These are phyloP conservation scores for Percopsis transmontana DNA, from an alignment of 2,113 vertebrate genomes.

Conservation along the genomic window DNA sequence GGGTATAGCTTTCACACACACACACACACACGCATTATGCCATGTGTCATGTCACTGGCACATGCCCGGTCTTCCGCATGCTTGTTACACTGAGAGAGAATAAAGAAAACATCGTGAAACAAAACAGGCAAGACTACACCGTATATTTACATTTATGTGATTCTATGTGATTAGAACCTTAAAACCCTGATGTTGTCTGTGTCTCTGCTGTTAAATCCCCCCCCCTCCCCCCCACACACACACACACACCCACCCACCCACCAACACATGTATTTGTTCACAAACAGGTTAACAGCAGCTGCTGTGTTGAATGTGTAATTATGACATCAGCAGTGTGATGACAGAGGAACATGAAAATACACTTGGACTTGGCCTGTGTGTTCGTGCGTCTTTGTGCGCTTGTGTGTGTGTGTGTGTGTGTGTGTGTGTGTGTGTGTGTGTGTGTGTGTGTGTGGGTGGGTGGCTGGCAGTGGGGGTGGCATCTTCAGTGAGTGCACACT, in stretches of 20 bases:
- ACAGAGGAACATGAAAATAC: slow-evolving; percentile 33
- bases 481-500: slow-evolving; percentile 12
- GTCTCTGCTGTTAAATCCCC: too few relatives aligned
- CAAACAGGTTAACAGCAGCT: slow-evolving; percentile 45
- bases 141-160: too few relatives aligned
- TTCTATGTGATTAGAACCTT: too few relatives aligned
- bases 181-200: too few relatives aligned
- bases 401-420: not conserved
- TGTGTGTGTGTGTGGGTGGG: slow-evolving; percentile 1
- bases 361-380: not conserved
- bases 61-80: too few relatives aligned
- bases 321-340: slow-evolving; percentile 44
- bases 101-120: too few relatives aligned
- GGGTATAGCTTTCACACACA: not conserved
- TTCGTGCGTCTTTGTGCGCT: slow-evolving; percentile 6
- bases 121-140: too few relatives aligned
- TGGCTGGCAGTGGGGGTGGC: not conserved
- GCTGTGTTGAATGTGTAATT: slow-evolving; percentile 4
- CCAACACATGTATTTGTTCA: not conserved
- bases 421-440: slow-evolving; percentile 15
- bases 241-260: not conserved
- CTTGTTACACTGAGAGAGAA: too few relatives aligned
- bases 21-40: not conserved
- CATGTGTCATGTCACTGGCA: too few relatives aligned
- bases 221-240: too few relatives aligned